phyloP scores from a whole-genome alignment of 2,113 vertebrate species.

The Alethe diademata region DNA sequence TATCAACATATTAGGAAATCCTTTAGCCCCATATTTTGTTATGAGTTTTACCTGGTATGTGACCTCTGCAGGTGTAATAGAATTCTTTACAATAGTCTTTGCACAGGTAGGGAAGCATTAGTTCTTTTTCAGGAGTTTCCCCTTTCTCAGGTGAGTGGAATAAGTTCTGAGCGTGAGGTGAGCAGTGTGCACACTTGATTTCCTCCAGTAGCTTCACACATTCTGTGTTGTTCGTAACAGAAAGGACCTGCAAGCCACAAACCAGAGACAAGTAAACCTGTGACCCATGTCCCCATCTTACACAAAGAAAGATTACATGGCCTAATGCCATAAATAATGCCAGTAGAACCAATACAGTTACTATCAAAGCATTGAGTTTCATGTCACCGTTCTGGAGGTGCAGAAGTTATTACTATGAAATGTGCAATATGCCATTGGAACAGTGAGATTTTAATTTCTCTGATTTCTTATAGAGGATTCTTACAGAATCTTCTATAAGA shows the following conservation, averaged over 20 bases:
- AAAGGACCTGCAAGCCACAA: constrained; percentile 89
- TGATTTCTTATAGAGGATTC: neutral
- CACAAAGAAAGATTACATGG: neutral
- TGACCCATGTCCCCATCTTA: neutral
- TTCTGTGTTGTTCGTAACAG: constrained; percentile 95
- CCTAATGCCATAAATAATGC: neutral
- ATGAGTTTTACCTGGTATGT: constrained; percentile 91
- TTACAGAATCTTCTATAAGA: neutral
- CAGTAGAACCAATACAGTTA: neutral
- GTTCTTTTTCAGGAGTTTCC: constrained; percentile 84
- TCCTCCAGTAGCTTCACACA: constrained; percentile 94
- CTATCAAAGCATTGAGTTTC: neutral
- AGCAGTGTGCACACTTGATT: constrained; percentile 96
- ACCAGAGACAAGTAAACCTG: constrained; percentile 70
- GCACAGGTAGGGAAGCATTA: constrained; percentile 90
- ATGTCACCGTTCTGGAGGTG: neutral
- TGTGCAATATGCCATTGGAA: neutral
- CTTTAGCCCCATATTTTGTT: constrained; percentile 17
- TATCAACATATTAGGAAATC: constrained; percentile 52
- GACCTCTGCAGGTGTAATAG: constrained; percentile 96
- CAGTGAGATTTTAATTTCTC: neutral
- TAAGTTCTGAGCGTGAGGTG: constrained; percentile 93
- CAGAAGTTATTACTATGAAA: neutral
- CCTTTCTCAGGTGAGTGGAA: constrained; percentile 87
- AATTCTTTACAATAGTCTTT: constrained; percentile 97